Evolutionary conservation across 2,113 vertebrate species (phyloP), one percentile per base, ranked within the genome.

Genomic region (Hyperoodon ampullatus): DNA sequence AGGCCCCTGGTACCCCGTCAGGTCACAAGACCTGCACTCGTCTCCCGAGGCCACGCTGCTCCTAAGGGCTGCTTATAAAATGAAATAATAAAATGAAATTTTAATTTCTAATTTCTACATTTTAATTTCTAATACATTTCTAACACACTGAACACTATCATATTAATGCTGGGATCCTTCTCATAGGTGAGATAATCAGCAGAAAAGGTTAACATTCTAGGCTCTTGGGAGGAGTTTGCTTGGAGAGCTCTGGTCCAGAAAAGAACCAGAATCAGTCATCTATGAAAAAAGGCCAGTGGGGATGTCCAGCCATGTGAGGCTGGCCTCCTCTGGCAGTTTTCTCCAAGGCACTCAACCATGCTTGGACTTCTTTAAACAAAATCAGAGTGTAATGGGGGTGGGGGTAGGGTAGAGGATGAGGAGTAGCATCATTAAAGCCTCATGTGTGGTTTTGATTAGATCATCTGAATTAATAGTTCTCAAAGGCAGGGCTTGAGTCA

Each of bases 391-490:
- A 33, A 9, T 7, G 8, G n/a, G 6, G 53, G 33, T 21, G 1
- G 8, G 33, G n/a, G 12, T 23, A 33, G 50, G 75, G 50, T 23
- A 50, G 30, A 23, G 21, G 21, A 81, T 26, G 33, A 53, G 53
- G 60, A 63, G 53, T 0, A 72, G n/a, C 68, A 87, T 72, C 88
- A 91, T 91, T 65, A 94, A 83, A 91, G 65, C 35, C 77, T 91
- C 86, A 14, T 70, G 83, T 93, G 81, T 83, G 90, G 68, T 63
- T 97, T 80, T 87, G 65, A 93, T 96, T 80, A 92, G 71, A 90
- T 93, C 88, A 93, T 86, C 66, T 35, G 88, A 88, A 96, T 94
- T 93, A 88, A 88, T 42, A 93, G 68, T 94, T 97, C 91, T 97
- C 77, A 80, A 19, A 91, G 77, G 92, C 95, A 93, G 77, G 94